A percentile compares a stretch with the other conserved stretches of the same genome.
Evolutionary conservation across 2,113 vertebrate species (phyloP).

Genomic region (Etia nguti): DNA sequence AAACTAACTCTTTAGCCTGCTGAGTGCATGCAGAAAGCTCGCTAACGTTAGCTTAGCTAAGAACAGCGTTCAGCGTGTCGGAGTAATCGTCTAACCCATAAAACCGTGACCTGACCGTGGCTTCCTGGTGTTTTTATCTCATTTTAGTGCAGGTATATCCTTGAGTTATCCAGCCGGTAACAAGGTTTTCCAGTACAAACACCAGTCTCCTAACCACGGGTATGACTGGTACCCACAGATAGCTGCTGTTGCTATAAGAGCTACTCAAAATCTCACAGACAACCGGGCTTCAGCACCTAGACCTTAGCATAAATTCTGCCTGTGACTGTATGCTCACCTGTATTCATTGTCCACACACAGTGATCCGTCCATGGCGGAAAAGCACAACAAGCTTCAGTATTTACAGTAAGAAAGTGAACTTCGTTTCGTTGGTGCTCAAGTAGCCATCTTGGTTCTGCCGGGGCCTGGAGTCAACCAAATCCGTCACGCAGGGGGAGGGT

Average conservation of each 20-base stretch:
- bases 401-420: conserved; percentile 38
- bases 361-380: not conserved
- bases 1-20: not conserved
- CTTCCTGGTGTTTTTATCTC: not conserved
- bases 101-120: not conserved
- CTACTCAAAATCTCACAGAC: not conserved
- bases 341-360: not conserved
- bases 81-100: not conserved
- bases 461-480: conserved; percentile 39
- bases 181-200: not conserved
- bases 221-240: not conserved
- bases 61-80: not conserved
- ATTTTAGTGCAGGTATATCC: not conserved
- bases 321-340: conserved; percentile 21
- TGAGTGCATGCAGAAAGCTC: not conserved
- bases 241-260: conserved; percentile 5
- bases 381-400: not conserved
- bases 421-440: conserved; percentile 3
- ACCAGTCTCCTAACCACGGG: not conserved
- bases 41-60: conserved; percentile 2
- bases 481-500: not conserved
- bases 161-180: not conserved
- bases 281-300: not conserved
- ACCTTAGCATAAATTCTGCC: not conserved
- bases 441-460: conserved; percentile 57